phyloP scores from a whole-genome alignment of 2,113 vertebrate species.

The Indicator maculatus region DNA sequence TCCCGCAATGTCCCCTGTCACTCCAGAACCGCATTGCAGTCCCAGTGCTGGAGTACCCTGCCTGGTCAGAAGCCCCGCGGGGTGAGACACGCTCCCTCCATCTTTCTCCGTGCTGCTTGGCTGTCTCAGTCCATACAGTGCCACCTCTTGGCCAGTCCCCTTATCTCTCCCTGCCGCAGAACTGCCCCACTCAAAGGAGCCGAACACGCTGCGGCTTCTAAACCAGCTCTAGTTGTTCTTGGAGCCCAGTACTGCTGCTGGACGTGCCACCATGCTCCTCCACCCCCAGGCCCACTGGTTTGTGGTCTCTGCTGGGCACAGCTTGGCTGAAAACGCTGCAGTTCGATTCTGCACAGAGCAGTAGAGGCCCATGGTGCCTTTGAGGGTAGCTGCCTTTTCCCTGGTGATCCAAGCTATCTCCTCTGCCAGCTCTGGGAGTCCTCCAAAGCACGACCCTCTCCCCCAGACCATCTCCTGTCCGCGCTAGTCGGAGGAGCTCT shows the following conservation, averaged over 20 bases:
- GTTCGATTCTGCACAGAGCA: neutral
- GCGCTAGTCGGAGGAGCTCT: neutral
- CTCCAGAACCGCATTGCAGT: neutral
- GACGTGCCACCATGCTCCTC: neutral
- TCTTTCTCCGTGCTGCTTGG: neutral
- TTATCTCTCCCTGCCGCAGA: neutral
- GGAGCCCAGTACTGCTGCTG: neutral
- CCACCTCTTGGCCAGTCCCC: conserved; percentile 13
- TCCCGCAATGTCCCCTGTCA: neutral
- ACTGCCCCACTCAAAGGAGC: neutral
- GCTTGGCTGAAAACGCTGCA: rapidly evolving
- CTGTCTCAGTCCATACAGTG: neutral
- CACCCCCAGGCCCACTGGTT: rapidly evolving
- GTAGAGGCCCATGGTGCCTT: neutral
- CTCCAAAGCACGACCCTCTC: neutral
- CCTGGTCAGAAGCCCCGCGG: neutral
- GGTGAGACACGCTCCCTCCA: neutral
- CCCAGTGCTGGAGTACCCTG: too few species aligned
- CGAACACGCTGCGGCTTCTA: neutral
- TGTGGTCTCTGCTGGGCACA: neutral
- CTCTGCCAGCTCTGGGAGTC: neutral
- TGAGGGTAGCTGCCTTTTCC: neutral
- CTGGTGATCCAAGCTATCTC: neutral
- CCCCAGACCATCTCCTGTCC: neutral
- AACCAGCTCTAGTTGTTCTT: rapidly evolving